phyloP scores from a whole-genome alignment of 2,113 vertebrate species.

The Isurus oxyrinchus region DNA sequence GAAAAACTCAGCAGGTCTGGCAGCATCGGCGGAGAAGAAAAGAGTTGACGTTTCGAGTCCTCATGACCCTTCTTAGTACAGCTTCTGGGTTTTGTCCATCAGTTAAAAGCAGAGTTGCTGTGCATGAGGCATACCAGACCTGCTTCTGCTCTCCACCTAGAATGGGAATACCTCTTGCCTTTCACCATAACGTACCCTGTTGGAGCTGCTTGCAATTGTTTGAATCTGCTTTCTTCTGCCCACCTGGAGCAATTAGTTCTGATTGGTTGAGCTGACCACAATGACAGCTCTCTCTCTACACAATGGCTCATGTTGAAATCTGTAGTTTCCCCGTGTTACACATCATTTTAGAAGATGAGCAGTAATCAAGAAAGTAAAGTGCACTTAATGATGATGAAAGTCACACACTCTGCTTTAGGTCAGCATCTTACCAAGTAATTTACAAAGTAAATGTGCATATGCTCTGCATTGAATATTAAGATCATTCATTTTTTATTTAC shows the following conservation, averaged over 20 bases:
- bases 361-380: not conserved
- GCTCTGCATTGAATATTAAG: not conserved
- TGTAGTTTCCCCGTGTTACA: not conserved
- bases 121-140: not conserved
- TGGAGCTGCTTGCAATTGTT: not conserved
- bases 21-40: too few species aligned
- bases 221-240: not conserved
- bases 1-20: too few species aligned
- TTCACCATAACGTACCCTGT: not conserved
- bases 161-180: not conserved
- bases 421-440: not conserved
- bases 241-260: not conserved
- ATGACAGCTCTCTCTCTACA: not conserved
- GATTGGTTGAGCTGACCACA: not conserved
- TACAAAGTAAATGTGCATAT: not conserved
- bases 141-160: not conserved
- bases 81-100: not conserved
- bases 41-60: too few species aligned
- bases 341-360: not conserved
- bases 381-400: not conserved
- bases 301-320: not conserved
- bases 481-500: not conserved
- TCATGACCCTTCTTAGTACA: too few species aligned
- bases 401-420: not conserved
- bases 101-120: not conserved